Base-by-base conservation (phyloP, 2,113 vertebrate species). In the Quiscalus mexicanus region DNA sequence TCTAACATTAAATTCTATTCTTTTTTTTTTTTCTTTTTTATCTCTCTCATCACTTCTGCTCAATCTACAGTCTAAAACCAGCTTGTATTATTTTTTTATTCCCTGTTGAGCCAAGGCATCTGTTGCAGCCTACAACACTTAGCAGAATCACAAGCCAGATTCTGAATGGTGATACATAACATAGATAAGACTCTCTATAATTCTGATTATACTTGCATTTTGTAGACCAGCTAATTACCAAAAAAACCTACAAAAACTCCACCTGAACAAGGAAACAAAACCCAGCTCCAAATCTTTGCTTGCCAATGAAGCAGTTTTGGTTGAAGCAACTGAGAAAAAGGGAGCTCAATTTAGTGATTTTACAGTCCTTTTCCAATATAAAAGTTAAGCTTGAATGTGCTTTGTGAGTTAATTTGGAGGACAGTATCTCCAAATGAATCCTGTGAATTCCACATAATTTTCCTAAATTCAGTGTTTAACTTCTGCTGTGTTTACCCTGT, bases 91-190 rank as follows among this genome's bases (percentile, higher is more conserved):
- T 91, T 91, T 94, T 91, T 75, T 86, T 87, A 58, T 92, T 93
- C 82, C 42, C 52, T 76, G 65, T 84, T 94, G 87, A 95, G 90
- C 87, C 87, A 96, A 93, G 84, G 35, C 92, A 95, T 94, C 93
- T 96, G 87, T 85, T 94, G 49, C 91, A 95, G 84, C 81, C 89
- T 89, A 80, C 84, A 95, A 74, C 74, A 79, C 53, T 94, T 80
- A 77, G 24, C 63, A 88, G 85, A 93, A 88, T 24, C 86, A 63
- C 79, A 86, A 86, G 60, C n/a, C 87, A 71, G 47, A 77, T 74
- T 85, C 71, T 68, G 68, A 83, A 62, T 76, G 68, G n/a, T 56
- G 65, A 87, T 76, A 22, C 63, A 33, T 56, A 77, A 52, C 70
- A 77, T 10, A 69, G 67, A 86, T 78, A 88, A 58, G 45, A 22